phyloP scores from a whole-genome alignment of 2,113 vertebrate genomes.

The Pitta sordida region DNA sequence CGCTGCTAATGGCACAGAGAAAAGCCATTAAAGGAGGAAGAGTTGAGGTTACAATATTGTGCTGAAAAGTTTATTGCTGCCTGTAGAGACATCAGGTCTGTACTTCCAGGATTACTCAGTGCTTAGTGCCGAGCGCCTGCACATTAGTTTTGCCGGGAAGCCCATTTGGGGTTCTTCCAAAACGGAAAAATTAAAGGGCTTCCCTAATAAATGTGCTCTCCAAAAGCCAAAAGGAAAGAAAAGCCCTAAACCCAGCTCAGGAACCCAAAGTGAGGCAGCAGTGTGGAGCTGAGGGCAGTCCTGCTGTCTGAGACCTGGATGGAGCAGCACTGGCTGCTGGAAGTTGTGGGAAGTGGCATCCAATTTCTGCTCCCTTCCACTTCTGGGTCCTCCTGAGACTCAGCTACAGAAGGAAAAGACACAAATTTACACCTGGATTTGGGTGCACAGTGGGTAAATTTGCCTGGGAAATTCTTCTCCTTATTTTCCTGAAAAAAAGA shows the following conservation, averaged over 20 bases:
- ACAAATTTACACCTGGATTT: not conserved
- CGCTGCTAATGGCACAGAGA: constrained; percentile 61
- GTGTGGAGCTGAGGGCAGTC: not conserved
- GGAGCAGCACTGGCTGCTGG: not conserved
- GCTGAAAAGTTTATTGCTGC: constrained; percentile 75
- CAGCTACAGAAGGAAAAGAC: not conserved
- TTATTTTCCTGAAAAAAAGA: not conserved
- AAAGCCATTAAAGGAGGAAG: constrained; percentile 77
- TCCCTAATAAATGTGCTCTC: constrained; percentile 58
- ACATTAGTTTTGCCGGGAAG: constrained; percentile 71
- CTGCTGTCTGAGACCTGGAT: not conserved
- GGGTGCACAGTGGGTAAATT: not conserved
- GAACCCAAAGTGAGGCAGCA: not conserved
- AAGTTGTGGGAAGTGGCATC: not conserved
- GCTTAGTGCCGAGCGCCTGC: constrained; percentile 66
- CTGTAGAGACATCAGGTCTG: constrained; percentile 76
- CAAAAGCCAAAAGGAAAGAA: not conserved
- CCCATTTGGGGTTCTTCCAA: constrained; percentile 75
- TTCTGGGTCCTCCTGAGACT: not conserved
- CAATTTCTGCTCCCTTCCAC: not conserved
- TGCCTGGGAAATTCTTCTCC: not conserved
- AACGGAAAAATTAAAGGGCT: constrained; percentile 66
- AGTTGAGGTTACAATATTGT: constrained; percentile 72
- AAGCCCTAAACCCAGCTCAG: not conserved
- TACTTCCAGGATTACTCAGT: constrained; percentile 73